These are phyloP conservation scores for Dysdera silvatica DNA, from an alignment of 1,140 invertebrate species.

Conservation along the genomic window DNA sequence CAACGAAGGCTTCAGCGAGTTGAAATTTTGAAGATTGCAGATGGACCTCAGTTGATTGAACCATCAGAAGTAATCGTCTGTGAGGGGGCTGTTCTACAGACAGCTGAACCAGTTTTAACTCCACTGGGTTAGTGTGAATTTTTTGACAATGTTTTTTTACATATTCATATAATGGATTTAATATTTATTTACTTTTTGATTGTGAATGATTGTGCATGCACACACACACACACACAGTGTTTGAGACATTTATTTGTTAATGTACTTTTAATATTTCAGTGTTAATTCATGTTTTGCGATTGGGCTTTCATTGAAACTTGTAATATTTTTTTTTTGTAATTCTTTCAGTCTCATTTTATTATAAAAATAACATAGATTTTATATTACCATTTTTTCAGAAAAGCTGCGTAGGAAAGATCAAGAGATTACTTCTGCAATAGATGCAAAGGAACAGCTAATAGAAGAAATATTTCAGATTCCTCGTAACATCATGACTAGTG, in stretches of 20 bases:
- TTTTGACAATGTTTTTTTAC: background rate
- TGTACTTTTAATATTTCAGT: background rate
- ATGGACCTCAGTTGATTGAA: conserved; percentile 62
- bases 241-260: background rate
- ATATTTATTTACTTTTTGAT: too few relatives aligned
- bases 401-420: conserved; percentile 62
- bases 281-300: too few relatives aligned
- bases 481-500: conserved; percentile 57
- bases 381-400: conserved; percentile 48
- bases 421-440: conserved; percentile 58
- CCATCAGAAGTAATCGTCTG: conserved; percentile 69
- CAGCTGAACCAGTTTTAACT: conserved; percentile 68
- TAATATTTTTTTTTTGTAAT: background rate
- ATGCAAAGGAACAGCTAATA: conserved; percentile 64
- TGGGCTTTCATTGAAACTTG: too few relatives aligned
- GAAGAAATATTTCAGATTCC: conserved; percentile 68
- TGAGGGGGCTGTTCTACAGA: conserved; percentile 58
- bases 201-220: too few relatives aligned
- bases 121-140: conserved; percentile 56
- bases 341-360: too few relatives aligned
- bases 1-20: conserved; percentile 41
- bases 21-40: conserved; percentile 45
- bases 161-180: too few relatives aligned
- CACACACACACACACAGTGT: too few relatives aligned
- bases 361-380: background rate